These are phyloP conservation scores for Lophotis ruficrista DNA, from an alignment of 2,113 vertebrate genomes.

Conservation along the genomic window DNA sequence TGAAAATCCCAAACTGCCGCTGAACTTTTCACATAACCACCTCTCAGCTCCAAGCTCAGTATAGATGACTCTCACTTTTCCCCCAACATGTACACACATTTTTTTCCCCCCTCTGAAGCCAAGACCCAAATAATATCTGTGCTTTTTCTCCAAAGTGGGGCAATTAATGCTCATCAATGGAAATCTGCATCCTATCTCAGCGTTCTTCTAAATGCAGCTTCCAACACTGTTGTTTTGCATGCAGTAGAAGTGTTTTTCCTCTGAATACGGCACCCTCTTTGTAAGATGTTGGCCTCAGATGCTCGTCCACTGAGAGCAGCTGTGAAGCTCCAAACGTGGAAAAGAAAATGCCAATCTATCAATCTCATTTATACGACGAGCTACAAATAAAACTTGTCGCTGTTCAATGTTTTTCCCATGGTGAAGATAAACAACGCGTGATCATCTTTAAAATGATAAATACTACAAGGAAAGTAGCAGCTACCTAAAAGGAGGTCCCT, in stretches of 20 bases:
- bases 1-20: background rate
- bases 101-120: background rate
- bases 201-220: background rate
- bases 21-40: background rate
- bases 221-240: too few species aligned
- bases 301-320: background rate
- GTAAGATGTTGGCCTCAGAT: background rate
- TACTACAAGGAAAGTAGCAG: background rate
- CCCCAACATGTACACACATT: background rate
- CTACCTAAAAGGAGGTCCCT: background rate
- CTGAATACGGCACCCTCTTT: background rate
- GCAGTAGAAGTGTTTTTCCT: background rate
- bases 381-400: background rate
- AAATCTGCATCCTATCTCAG: background rate
- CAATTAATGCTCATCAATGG: background rate
- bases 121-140: background rate
- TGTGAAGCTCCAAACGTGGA: background rate
- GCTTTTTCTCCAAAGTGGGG: too few species aligned
- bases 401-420: background rate
- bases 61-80: rapidly evolving
- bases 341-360: background rate
- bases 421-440: background rate
- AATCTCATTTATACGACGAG: background rate
- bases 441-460: constrained; percentile 35
- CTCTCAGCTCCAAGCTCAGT: background rate